Evolutionary conservation across 2,113 vertebrate genomes (phyloP), one percentile per base, ranked within the genome.

Genomic region (Rhynchomys soricoides): DNA sequence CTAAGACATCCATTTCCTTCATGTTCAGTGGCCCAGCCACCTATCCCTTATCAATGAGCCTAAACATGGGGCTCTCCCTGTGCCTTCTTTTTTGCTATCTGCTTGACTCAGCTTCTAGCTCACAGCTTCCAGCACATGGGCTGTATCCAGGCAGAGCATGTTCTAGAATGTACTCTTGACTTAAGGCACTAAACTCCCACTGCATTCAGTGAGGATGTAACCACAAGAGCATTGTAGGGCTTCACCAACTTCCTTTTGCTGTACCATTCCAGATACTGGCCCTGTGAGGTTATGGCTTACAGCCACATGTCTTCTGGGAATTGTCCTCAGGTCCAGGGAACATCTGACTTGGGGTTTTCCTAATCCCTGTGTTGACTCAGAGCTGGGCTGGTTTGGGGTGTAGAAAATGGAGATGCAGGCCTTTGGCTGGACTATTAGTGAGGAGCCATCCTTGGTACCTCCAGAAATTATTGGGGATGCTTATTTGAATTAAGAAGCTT

Each of bases 181-280:
- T 70, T 21, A 34, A 13, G 6, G 31, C 17, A 48, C 45, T n/a
- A 68, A 66, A 34, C 73, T 87, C 79, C 5, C 21, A 45, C 48
- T 0, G 11, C 37, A 4, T 43, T 57, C 13, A 34, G 10, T 22
- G 62, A 86, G 81, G 55, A 59, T 43, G 81, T 62, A 57, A 83
- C 34, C 3, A 26, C 0, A 8, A 40, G 7, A 0, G 62, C 43
- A 68, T 22, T 8, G 10, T 48, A 59, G 22, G 24, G 0, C 8
- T 29, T 13, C 10, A 43, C 70, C 19, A n/a, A 70, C 85, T 43
- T 85, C 34, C 74, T 45, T 79, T 37, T 13, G 10, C 16, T 9
- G 6, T 40, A 50, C 40, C 82, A 3, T 17, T 16, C 62, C 71
- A 68, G 83, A 37, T 57, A 13, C 52, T 34, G 71, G 21, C 43